Evolutionary conservation across 2,113 vertebrate genomes (phyloP), one percentile per base, ranked within the genome.

Genomic region (Henicopernis longicauda): DNA sequence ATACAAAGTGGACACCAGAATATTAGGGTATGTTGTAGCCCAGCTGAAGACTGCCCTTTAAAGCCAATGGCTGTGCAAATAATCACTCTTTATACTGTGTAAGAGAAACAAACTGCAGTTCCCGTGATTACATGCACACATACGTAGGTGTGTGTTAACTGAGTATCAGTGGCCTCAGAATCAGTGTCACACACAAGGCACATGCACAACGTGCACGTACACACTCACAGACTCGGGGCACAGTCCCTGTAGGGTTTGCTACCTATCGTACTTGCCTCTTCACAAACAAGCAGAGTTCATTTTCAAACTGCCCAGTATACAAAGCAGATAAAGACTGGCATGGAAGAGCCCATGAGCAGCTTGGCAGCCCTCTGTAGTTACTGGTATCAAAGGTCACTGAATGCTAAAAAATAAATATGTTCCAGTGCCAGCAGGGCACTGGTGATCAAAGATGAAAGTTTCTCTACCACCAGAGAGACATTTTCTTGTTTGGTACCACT

Each of bases 351-450:
- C 84, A 36, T 27, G 74, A 89, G 84, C 87, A 95, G 78, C 54
- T 87, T 92, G 89, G 86, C 93, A 95, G 74, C 50, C 29, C 86
- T 80, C 71, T 55, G 74, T 22, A 54, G 62, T 72, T 88, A 50
- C 89, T 62, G 58, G 71, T 95, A 96, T 88, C 96, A 97, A 97
- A 97, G 94, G 87, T 96, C 84, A 85, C n/a, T 32, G 54, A 94
- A 89, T 59, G 62, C 84, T 91, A 93, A 94, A 96, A 95, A 97
- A 96, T 89, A 93, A 96, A 95, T 96, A 97, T 16, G n/a, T 59
- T 76, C 42, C 79, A 52, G 63, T 93, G 93, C 93, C 94, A 96
- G 59, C 58, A 82, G 86, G 74, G 67, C 58, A 70, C 58, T 76
- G 59, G 74, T 66, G 74, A 90, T 18, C 38, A 26, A 72, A 95